Percentiles rank a stretch among this genome's conserved stretches.
These are phyloP conservation scores for Phoebastria nigripes DNA, from an alignment of 2,797 vertebrate species.

Conservation along the genomic window DNA sequence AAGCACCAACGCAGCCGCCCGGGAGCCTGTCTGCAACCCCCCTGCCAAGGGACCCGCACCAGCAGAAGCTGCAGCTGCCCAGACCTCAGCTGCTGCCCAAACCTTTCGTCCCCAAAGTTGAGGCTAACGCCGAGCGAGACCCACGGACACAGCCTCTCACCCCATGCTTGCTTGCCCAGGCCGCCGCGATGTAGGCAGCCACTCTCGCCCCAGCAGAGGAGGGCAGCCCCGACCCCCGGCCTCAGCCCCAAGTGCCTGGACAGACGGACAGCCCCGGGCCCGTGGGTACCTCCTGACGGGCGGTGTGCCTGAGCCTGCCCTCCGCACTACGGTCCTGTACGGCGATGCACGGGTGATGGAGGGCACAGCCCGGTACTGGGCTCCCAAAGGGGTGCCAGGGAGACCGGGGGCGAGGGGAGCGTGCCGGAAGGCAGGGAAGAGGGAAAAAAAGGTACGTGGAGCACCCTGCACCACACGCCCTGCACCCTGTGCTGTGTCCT, in stretches of 20 bases:
- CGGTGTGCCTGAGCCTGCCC: accelerated
- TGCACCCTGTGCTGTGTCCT: too few species aligned
- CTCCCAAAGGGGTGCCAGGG: background rate
- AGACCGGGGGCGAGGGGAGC: accelerated
- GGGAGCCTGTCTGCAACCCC: accelerated
- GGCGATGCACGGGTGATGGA: accelerated
- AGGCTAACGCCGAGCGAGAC: accelerated
- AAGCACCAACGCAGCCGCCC: accelerated
- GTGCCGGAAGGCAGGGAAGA: accelerated
- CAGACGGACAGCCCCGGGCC: background rate
- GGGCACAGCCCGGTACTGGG: background rate
- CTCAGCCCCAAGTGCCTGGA: background rate
- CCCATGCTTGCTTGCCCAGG: background rate
- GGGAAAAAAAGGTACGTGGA: accelerated
- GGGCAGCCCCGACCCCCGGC: accelerated
- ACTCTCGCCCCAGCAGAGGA: accelerated
- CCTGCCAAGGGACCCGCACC: accelerated
- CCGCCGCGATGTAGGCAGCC: accelerated
- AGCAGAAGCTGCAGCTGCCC: background rate
- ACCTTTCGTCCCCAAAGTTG: accelerated
- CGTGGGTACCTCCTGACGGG: accelerated
- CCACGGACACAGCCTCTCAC: accelerated
- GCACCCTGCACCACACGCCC: too few species aligned
- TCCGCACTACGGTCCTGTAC: accelerated
- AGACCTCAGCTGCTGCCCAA: background rate